Evolutionary conservation across 2,113 vertebrate species (phyloP), one percentile per base, ranked within the genome.

Genomic region (Phrynosoma platyrhinos): DNA sequence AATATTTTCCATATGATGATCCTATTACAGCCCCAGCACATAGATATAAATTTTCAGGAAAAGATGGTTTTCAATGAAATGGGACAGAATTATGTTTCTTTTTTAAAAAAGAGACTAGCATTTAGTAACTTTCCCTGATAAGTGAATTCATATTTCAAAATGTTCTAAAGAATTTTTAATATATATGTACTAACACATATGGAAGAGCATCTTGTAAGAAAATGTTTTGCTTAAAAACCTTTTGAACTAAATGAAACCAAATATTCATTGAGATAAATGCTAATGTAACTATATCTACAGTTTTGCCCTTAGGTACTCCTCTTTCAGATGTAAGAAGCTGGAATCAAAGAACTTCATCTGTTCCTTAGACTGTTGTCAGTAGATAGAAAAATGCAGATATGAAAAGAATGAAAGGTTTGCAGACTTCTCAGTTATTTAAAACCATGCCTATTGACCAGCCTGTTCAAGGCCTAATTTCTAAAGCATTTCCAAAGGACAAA

Each of bases 231-330:
- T 75, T 25, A 23, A 27, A 47, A 27, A 9, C 1, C 1, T 74
- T 58, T 36, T 58, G 69, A 76, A 62, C 9, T 62, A 2, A 85
- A 47, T 42, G 55, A 82, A 85, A 58, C 83, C 79, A 69, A 92
- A 86, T 86, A 78, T 88, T 64, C 78, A 71, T 92, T 25, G 87
- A 81, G 32, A 89, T 58, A 74, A 82, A 4, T 81, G 64, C 75
- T 93, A 79, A 79, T 88, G 52, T 69, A 47, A 82, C 36, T 86
- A 81, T 87, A 93, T 83, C 12, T 87, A 69, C 88, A 69, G 75
- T 93, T 84, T 92, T 91, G 23, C 81, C 90, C 84, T 88, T 13
- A 86, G 76, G 91, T 42, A 5, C 88, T 91, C 66, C 74, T 36
- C 36, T 36, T 87, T 91, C 79, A 77, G 21, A 86, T 87, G 27